A percentile compares a stretch with the other conserved stretches of the same genome.
Conservation (phyloP, 1,140 invertebrate genomes). For the Triops cancriformis region DNA sequence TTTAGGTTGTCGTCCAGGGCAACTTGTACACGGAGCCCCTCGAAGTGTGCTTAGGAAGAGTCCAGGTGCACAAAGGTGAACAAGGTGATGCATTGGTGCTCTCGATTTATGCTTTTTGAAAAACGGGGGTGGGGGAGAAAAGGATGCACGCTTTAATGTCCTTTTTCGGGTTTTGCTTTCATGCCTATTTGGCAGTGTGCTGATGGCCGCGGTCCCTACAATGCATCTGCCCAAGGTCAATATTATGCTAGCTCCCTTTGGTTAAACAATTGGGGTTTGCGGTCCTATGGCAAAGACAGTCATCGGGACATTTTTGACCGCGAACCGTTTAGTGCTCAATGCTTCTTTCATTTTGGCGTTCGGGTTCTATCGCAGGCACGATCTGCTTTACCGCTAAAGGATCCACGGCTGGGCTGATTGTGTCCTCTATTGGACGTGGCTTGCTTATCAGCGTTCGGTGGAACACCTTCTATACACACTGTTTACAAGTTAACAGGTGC, state of each 20-base stretch:
- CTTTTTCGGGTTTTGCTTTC: not conserved
- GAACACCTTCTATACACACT: not conserved
- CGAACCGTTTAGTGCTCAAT: not conserved
- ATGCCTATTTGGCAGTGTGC: not conserved
- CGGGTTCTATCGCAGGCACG: not conserved
- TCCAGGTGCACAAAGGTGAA: conserved; percentile 11
- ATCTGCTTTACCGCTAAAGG: not conserved
- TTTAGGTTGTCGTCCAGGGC: not conserved
- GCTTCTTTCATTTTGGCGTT: not conserved
- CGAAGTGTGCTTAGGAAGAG: not conserved
- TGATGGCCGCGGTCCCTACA: not conserved
- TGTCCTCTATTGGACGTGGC: not conserved
- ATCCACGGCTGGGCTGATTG: not conserved
- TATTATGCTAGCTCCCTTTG: conserved; percentile 6
- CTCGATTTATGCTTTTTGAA: conserved; percentile 10
- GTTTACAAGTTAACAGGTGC: not conserved
- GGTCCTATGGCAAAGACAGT: not conserved
- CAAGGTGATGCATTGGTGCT: not conserved
- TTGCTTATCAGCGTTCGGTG: conserved; percentile 1
- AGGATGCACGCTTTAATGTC: conserved; percentile 2
- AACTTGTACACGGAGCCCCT: not conserved
- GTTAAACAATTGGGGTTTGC: not conserved
- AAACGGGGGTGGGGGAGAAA: not conserved
- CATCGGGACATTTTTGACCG: not conserved
- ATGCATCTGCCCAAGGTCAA: conserved; percentile 5